Percentiles rank a stretch among this genome's conserved stretches.
These are phyloP conservation scores for Zalophus californianus DNA, from an alignment of 2,797 vertebrate species.

Conservation along the genomic window DNA sequence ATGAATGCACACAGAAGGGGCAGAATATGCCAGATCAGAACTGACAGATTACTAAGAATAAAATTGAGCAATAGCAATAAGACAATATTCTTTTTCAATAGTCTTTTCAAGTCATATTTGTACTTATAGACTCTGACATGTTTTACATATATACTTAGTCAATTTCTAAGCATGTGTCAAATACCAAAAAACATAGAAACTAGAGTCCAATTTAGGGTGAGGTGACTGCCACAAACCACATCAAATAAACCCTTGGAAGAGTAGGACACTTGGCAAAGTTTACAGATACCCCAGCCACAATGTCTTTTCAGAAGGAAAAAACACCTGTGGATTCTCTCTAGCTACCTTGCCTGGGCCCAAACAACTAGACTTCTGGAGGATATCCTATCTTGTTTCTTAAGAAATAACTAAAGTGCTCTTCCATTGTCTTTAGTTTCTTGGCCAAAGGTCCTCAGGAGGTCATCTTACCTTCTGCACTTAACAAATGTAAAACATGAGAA, in stretches of 20 bases:
- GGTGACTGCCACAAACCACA: conserved; percentile 42
- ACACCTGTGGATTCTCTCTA: neutral
- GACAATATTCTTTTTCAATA: conserved; percentile 39
- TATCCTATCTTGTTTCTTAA: neutral
- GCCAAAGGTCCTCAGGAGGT: neutral
- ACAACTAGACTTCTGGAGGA: neutral
- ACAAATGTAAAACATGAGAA: conserved; percentile 52
- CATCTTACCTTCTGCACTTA: neutral
- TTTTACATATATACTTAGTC: conserved; percentile 26
- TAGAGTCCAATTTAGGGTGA: neutral
- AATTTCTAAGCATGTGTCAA: conserved; percentile 34
- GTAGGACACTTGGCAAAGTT: neutral
- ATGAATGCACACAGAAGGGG: conserved; percentile 33
- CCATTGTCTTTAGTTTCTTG: neutral
- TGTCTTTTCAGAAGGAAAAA: neutral
- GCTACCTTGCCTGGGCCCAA: neutral
- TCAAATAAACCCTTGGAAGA: neutral
- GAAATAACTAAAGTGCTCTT: neutral
- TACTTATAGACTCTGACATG: conserved; percentile 36
- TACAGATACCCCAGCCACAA: neutral
- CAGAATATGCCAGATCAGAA: conserved; percentile 33
- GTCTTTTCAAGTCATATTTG: conserved; percentile 37
- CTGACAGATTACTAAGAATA: conserved; percentile 48
- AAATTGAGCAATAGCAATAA: conserved; percentile 62
- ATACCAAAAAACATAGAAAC: neutral